Percentiles rank a stretch among this genome's conserved stretches.
These are phyloP conservation scores for Peromyscus maniculatus DNA, from an alignment of 2,113 vertebrate species.

Conservation along the genomic window DNA sequence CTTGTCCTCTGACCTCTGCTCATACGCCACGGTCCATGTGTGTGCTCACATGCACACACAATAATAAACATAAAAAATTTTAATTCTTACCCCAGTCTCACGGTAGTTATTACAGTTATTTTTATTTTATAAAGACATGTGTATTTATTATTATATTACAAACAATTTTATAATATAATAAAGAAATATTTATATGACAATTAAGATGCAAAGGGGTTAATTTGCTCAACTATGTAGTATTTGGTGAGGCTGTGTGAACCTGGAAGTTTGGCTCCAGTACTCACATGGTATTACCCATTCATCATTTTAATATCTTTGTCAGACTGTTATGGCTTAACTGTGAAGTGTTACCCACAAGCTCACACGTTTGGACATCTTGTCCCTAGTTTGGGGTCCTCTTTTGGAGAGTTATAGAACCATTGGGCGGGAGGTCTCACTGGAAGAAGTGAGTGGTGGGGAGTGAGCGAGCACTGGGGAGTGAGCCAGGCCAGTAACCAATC, in stretches of 20 bases:
- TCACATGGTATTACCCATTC: background rate
- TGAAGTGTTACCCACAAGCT: background rate
- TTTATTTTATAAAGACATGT: background rate
- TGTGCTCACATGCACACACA: background rate
- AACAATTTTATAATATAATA: background rate
- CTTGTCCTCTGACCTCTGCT: background rate
- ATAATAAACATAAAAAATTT: background rate
- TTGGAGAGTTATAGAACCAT: background rate
- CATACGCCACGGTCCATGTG: background rate
- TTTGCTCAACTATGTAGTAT: background rate
- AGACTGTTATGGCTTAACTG: background rate
- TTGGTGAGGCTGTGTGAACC: conserved; percentile 10
- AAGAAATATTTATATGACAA: background rate
- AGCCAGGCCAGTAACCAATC: background rate
- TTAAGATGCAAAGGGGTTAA: background rate
- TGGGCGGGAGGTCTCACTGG: too few species aligned
- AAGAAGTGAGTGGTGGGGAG: background rate
- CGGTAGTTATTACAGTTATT: background rate
- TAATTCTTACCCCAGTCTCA: background rate
- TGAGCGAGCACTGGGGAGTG: too few species aligned
- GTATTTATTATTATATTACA: background rate
- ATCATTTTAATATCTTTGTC: conserved; percentile 18
- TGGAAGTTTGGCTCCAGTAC: background rate
- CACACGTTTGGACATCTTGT: background rate
- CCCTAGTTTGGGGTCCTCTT: background rate